Conservation (phyloP, 37 sponge, comb jelly and placozoan genomes). For the Ephydatia muelleri region DNA sequence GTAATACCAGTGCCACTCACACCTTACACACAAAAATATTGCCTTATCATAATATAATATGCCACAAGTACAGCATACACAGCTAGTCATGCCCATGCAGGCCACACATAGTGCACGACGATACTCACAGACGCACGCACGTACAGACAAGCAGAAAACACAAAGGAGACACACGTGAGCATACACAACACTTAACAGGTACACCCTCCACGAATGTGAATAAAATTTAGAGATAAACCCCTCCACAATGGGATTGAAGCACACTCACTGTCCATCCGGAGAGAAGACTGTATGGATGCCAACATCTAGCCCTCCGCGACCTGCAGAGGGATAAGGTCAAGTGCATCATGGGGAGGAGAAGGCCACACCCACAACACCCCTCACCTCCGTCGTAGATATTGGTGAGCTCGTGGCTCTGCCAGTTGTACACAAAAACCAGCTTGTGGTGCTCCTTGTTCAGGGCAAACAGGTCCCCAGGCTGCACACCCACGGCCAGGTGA, state of each 20-base stretch:
- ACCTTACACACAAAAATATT: not conserved
- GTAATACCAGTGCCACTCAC: not conserved
- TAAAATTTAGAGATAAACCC: too few relatives aligned
- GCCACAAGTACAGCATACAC: not conserved
- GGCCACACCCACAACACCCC: not conserved
- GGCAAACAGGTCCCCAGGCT: conserved; percentile 67
- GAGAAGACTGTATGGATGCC: conserved; percentile 47
- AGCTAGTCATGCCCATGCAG: too few relatives aligned
- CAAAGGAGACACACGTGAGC: too few relatives aligned
- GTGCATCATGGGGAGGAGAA: not conserved
- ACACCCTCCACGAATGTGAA: too few relatives aligned
- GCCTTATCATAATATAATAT: not conserved
- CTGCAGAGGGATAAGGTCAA: conserved; percentile 22
- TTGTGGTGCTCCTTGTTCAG: conserved; percentile 54
- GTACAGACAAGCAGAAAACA: not conserved
- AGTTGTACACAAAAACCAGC: conserved; percentile 55
- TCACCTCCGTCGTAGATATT: conserved; percentile 76
- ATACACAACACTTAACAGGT: too few relatives aligned
- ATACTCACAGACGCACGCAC: not conserved
- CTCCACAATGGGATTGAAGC: too few relatives aligned
- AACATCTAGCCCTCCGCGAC: conserved; percentile 60
- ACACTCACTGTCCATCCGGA: conserved; percentile 69
- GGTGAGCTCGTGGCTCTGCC: conserved; percentile 33
- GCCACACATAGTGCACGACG: too few relatives aligned
- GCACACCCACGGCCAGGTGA: conserved; percentile 59